Evolutionary conservation across 2,113 vertebrate species (phyloP).

Genomic region (Chitala chitala): DNA sequence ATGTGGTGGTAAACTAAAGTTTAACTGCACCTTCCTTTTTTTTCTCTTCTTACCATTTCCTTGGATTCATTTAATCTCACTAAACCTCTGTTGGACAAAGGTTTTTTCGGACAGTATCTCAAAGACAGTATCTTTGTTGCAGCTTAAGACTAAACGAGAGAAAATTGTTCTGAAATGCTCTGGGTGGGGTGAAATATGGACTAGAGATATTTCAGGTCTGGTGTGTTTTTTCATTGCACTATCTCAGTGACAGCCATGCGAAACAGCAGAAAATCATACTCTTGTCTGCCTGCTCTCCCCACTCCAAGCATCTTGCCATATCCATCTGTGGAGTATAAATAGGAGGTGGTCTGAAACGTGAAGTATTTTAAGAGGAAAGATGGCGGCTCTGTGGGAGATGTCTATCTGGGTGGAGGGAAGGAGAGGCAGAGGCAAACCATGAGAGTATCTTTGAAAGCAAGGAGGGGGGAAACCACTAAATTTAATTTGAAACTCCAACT

Average conservation of each 20-base stretch:
- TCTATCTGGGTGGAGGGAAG: constrained; percentile 16
- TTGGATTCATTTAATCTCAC: background rate
- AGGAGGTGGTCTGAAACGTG: background rate
- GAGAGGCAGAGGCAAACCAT: constrained; percentile 31
- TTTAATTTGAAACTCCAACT: too few relatives aligned
- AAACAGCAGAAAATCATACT: too few relatives aligned
- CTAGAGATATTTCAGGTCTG: too few relatives aligned
- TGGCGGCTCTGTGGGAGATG: background rate
- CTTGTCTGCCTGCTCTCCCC: background rate
- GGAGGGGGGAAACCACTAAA: constrained; percentile 28
- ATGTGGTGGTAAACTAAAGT: background rate
- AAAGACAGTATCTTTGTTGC: background rate
- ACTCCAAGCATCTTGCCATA: background rate
- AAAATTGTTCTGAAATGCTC: background rate
- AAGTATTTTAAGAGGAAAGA: background rate
- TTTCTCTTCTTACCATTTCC: background rate
- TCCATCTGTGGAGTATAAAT: background rate
- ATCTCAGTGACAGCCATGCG: too few relatives aligned
- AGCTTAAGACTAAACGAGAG: background rate
- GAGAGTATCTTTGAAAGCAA: constrained; percentile 49
- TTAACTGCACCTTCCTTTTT: background rate
- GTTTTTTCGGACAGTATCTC: background rate
- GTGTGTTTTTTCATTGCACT: too few relatives aligned
- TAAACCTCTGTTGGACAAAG: background rate
- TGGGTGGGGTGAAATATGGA: too few relatives aligned